phyloP scores from a whole-genome alignment of 2,797 vertebrate genomes.

The Brotogeris chrysoptera region DNA sequence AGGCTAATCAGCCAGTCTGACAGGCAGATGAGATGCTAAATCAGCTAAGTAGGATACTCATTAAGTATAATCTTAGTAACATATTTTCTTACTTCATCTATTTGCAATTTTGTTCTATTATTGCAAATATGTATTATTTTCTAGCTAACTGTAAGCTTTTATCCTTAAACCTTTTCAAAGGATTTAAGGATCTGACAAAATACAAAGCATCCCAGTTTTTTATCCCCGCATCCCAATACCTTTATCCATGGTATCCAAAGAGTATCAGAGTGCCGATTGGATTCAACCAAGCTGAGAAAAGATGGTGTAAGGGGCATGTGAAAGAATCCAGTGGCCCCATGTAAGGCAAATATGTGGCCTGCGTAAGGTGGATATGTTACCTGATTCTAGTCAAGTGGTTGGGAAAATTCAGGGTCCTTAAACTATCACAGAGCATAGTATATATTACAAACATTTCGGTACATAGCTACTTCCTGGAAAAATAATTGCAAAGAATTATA shows the following conservation, averaged over 20 bases:
- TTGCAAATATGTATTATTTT: background rate
- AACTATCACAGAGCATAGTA: background rate
- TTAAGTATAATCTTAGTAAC: slow-evolving; percentile 53
- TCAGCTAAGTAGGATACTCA: slow-evolving; percentile 34
- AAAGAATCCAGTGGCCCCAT: background rate
- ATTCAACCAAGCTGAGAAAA: background rate
- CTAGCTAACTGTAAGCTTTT: background rate
- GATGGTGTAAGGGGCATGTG: background rate
- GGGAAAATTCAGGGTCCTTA: background rate
- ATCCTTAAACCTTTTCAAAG: slow-evolving; percentile 53
- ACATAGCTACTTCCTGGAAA: background rate
- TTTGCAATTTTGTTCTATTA: slow-evolving; percentile 20
- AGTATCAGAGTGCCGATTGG: background rate
- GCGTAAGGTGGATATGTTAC: background rate
- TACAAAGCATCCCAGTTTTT: slow-evolving; percentile 39
- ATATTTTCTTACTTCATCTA: slow-evolving; percentile 16
- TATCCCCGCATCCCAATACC: background rate
- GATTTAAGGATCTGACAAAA: slow-evolving; percentile 55
- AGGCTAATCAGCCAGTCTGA: slow-evolving; percentile 6
- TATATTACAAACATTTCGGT: background rate
- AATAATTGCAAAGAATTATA: background rate
- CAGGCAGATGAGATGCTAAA: slow-evolving; percentile 22
- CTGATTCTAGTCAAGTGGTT: background rate
- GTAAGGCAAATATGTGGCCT: background rate
- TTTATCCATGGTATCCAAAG: background rate